Evolutionary conservation across 2,888 invertebrate species (phyloP).

Genomic region (Tipula lateralis): DNA sequence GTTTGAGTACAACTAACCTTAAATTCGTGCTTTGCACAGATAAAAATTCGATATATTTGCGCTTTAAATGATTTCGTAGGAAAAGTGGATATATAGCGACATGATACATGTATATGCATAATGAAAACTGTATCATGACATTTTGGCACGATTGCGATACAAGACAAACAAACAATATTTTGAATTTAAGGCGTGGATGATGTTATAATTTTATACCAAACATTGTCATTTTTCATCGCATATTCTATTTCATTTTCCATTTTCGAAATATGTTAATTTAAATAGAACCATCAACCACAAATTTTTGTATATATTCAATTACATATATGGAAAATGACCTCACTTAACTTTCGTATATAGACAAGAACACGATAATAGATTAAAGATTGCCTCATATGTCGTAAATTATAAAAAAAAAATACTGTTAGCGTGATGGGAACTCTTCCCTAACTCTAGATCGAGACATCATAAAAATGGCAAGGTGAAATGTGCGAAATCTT

Average conservation of each 20-base stretch:
- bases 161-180: background rate
- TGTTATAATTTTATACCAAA: background rate
- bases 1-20: background rate
- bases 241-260: background rate
- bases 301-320: too few species aligned
- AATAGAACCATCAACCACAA: background rate
- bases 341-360: background rate
- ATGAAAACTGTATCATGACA: background rate
- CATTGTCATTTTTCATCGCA: background rate
- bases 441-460: background rate
- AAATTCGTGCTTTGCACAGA: background rate
- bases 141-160: background rate
- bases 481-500: background rate
- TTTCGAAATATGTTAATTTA: background rate
- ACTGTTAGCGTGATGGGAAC: background rate
- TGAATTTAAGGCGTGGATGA: background rate
- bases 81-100: background rate
- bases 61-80: background rate
- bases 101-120: too few species aligned
- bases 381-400: background rate
- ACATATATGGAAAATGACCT: background rate
- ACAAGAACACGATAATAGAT: background rate
- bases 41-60: background rate
- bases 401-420: background rate
- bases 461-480: background rate